These are phyloP conservation scores for Vidua chalybeata DNA, from an alignment of 2,113 vertebrate genomes.

Conservation along the genomic window DNA sequence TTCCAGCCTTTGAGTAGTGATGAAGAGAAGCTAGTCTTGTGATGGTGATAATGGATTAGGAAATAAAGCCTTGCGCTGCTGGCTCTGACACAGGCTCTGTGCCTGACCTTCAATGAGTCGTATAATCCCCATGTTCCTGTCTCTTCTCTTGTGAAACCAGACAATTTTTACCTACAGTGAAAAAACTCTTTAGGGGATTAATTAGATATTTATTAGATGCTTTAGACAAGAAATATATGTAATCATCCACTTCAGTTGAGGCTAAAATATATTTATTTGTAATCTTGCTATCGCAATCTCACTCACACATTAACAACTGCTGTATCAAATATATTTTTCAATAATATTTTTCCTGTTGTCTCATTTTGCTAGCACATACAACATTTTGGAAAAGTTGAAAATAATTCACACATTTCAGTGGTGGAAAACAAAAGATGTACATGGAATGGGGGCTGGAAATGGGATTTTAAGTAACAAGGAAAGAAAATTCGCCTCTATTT, in stretches of 20 bases:
- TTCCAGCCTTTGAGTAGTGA: background rate
- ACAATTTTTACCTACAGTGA: background rate
- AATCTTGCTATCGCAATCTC: background rate
- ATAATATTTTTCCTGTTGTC: background rate
- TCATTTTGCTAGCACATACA: background rate
- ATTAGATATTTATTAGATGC: background rate
- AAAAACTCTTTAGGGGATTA: background rate
- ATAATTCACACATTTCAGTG: background rate
- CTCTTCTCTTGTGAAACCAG: background rate
- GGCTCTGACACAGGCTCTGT: background rate
- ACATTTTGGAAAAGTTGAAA: background rate
- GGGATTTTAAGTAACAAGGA: background rate
- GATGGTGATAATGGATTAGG: background rate
- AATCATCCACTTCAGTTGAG: background rate
- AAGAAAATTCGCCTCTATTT: background rate
- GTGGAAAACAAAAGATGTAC: background rate
- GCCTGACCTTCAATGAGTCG: background rate
- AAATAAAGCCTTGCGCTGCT: background rate
- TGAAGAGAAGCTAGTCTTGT: constrained; percentile 14
- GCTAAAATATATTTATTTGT: background rate
- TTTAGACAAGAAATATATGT: background rate
- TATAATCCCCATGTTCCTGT: background rate
- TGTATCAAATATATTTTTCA: background rate
- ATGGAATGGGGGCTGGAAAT: background rate
- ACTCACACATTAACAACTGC: background rate